Base-by-base conservation (phyloP, 2,888 invertebrate species). In the Caenorhabditis panamensis region DNA sequence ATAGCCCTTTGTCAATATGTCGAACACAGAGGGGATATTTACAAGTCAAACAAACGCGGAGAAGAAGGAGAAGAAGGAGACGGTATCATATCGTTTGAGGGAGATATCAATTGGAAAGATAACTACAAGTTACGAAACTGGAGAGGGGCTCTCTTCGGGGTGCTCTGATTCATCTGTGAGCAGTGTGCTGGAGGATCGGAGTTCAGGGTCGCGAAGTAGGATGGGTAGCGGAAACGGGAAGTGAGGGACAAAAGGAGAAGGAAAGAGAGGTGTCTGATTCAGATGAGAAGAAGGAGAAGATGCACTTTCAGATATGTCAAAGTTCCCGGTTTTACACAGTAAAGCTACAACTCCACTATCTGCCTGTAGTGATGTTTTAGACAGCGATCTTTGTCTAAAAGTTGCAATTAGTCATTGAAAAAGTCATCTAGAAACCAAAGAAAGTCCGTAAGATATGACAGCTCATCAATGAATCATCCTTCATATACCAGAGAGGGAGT, bases 1-100 rank as follows among this genome's bases (percentile, higher is more conserved):
- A 69, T 69, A 69, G 41, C 41, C 71, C 58, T 26, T 71, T 71
- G 68, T 69, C 68, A 69, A 69, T 69, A 69, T 53, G 54, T 47
- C 31, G 62, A 71, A 71, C 71, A 71, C 61, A 71, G 62, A 53
- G 37, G 24, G 53, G 61, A 61, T 69, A 59, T 31, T 31, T 13
- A 13, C 71, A 62, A 62, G 31, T 62, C 71, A 71, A 71, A 71
- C 62, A 54, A 41, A 62, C 18, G 6, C 18, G 8, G 16, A 8
- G n/a, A n/a, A n/a, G n/a, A n/a, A n/a, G n/a, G n/a, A n/a, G n/a
- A n/a, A n/a, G n/a, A 2, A 2, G 28, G n/a, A 31, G 16, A 49
- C 22, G 54, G 22, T 62, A 26, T 67, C 67, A 31, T 37, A 58
- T 71, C 54, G 62, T 54, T 62, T 62, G 22, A n/a, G n/a, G n/a